These are phyloP conservation scores for Sapajus apella DNA, from an alignment of 2,113 vertebrate genomes.

Conservation along the genomic window DNA sequence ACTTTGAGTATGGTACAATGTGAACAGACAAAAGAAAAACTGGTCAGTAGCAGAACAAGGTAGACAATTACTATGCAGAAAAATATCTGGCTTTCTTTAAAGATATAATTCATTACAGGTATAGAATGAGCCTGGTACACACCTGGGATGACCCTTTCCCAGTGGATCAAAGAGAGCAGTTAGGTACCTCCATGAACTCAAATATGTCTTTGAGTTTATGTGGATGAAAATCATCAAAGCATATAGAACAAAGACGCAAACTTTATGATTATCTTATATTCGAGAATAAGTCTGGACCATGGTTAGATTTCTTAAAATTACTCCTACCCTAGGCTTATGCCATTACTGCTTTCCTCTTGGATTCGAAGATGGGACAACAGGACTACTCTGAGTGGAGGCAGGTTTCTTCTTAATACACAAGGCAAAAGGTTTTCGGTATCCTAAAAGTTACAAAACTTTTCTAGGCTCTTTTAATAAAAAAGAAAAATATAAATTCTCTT, in stretches of 20 bases:
- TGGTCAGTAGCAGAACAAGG: conserved; percentile 9
- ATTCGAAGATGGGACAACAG: not conserved
- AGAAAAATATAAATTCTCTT: not conserved
- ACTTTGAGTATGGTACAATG: not conserved
- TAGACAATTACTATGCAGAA: conserved; percentile 8
- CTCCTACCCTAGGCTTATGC: not conserved
- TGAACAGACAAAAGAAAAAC: conserved; percentile 55
- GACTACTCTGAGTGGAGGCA: not conserved
- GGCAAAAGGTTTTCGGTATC: not conserved
- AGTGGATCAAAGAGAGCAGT: not conserved
- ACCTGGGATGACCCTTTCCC: not conserved
- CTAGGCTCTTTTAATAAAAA: not conserved
- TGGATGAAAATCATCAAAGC: not conserved
- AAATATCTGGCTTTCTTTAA: not conserved
- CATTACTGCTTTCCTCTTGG: not conserved
- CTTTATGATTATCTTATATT: not conserved
- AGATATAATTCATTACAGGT: not conserved
- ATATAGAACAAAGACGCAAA: not conserved
- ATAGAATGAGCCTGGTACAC: not conserved
- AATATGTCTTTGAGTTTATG: not conserved
- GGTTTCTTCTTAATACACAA: not conserved
- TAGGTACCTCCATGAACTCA: not conserved
- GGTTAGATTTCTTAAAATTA: not conserved
- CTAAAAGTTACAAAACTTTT: not conserved
- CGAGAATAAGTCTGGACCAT: not conserved